Base-by-base conservation (phyloP, 2,888 invertebrate species). In the Malachius bipustulatus region DNA sequence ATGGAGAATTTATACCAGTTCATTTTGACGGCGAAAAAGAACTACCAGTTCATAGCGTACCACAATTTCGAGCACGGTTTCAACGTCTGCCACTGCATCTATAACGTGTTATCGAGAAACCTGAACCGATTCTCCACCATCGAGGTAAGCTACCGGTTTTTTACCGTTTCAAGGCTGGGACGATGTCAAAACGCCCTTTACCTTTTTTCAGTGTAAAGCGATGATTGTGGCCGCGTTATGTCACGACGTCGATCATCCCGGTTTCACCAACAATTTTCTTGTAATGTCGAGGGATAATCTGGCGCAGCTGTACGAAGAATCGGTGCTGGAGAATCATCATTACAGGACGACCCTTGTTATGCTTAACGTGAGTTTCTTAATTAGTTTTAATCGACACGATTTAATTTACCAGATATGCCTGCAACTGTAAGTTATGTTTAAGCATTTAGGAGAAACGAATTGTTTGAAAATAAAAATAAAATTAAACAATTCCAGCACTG, bases 31-130 rank as follows among this genome's bases (percentile, higher is more conserved):
- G 58, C 69, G 2, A 49, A 52, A 41, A 60, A 63, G 40, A 54
- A 57, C 39, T 75, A 75, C 46, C 57, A 73, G 2, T 44, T 59
- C 26, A 72, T 71, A 44, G 67, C 72, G 0, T 77, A 75, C 47
- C 75, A 76, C 46, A 75, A 75, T 51, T 70, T 71, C 2, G 70
- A 73, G 34, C 76, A 77, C 44, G 75, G 73, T 1, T 75, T 75
- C 53, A 67, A 66, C 35, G 74, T 74, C 34, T 66, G 69, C 0
- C 75, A 77, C 50, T 72, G 72, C 30, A 68, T 75, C 69, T 75
- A 62, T 43, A 55, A 71, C 39, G 67, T 75, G 16, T 50, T 75
- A 12, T 49, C 47, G 13, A 63, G 62, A 36, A 73, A 75, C 45
- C 36, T 44, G 4, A 66, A 64, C 2, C 51, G 57, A 38, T 71